Base-by-base conservation (phyloP, 2,888 invertebrate species). In the Metalampra italica region DNA sequence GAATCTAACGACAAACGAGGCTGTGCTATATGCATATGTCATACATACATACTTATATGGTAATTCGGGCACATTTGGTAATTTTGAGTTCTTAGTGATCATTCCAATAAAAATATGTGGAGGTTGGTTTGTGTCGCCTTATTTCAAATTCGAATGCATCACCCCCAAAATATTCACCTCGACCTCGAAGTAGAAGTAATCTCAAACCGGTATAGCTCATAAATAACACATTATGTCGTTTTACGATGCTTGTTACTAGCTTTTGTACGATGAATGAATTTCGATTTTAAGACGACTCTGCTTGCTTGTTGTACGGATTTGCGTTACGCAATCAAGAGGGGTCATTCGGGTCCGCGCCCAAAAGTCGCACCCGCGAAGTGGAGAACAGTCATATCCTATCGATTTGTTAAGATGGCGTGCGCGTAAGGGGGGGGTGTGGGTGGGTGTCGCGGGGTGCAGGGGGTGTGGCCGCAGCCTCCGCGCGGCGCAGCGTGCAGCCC, bases 321-420 rank as follows among this genome's bases (percentile, higher is more conserved):
- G 69, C 67, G 72, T 79, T 78, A 78, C 76, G 78, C 76, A 83
- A 83, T 79, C 76, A 76, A 78, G 77, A 73, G 77, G 82, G 86
- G 85, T 87, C 86, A 86, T 78, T 81, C 75, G 69, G 69, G 82
- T 81, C 82, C 81, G 80, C 85, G 75, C 85, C 88, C 84, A 80
- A 89, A 88, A 85, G 86, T 86, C 80, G 80, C 76, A 80, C 78
- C 77, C 84, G 84, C 83, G 82, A 83, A 82, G 82, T 85, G 80
- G 86, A 87, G 89, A 88, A 88, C 86, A 89, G 88, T 90, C 89
- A 90, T 89, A 90, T 90, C 88, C 90, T 90, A 90, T 90, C 90
- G 90, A 90, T 90, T 90, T 90, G 90, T 90, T 89, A 90, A 90
- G 90, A 90, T 86, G 90, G 88, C 83, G 85, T 76, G 72, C 75